A percentile compares a stretch with the other conserved stretches of the same genome.
phyloP scores from a whole-genome alignment of 2,797 vertebrate species.

The Eulemur albifrons region DNA sequence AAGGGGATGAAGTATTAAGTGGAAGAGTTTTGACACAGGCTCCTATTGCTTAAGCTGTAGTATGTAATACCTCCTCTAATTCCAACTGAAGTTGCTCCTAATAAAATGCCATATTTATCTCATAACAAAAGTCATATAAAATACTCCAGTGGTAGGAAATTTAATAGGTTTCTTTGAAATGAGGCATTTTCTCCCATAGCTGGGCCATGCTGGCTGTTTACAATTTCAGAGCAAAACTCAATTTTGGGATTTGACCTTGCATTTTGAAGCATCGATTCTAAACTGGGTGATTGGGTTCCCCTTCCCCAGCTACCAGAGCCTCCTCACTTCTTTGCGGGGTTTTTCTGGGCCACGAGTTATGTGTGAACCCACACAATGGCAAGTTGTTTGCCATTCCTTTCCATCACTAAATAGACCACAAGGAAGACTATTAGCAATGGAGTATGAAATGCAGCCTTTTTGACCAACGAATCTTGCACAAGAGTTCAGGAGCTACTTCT shows the following conservation, averaged over 20 bases:
- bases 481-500: not conserved
- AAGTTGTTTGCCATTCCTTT: not conserved
- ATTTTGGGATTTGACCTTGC: constrained; percentile 28
- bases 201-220: not conserved
- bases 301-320: not conserved
- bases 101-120: not conserved
- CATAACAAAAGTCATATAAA: not conserved
- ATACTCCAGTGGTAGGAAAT: not conserved
- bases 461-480: not conserved
- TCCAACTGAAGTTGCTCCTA: not conserved
- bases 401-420: not conserved
- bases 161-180: not conserved
- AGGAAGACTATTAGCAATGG: not conserved
- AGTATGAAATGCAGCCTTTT: not conserved
- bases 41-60: not conserved
- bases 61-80: not conserved
- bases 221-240: not conserved
- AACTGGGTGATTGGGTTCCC: not conserved
- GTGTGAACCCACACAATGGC: not conserved
- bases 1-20: not conserved
- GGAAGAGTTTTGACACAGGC: not conserved
- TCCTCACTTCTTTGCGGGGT: not conserved
- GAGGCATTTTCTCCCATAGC: not conserved
- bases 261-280: not conserved
- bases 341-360: not conserved